A percentile compares a stretch with the other conserved stretches of the same genome.
These are phyloP conservation scores for Trichogramma dendrolimi DNA, from an alignment of 2,888 invertebrate species.

Conservation along the genomic window DNA sequence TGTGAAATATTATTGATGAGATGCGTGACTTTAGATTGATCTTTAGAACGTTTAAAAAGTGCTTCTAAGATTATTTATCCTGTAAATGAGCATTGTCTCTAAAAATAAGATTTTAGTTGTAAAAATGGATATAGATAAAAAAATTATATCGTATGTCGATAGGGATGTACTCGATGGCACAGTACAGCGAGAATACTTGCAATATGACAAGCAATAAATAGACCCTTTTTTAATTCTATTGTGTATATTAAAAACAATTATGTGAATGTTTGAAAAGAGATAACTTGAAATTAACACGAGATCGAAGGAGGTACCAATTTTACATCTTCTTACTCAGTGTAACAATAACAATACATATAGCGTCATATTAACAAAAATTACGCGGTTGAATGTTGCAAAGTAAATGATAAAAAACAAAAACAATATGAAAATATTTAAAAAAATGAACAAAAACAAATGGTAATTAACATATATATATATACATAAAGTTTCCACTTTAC, in stretches of 20 bases:
- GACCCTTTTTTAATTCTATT: constrained; percentile 48
- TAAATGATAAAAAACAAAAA: constrained; percentile 32
- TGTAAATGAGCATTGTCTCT: too few species aligned
- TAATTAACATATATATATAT: constrained; percentile 48
- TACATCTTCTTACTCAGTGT: constrained; percentile 53
- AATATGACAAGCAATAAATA: constrained; percentile 53
- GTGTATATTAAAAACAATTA: constrained; percentile 48
- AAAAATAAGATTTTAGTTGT: constrained; percentile 10
- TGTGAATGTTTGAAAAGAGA: constrained; percentile 49
- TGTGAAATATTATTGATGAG: background rate
- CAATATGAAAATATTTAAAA: constrained; percentile 34
- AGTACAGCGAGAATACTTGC: constrained; percentile 48
- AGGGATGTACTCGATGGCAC: constrained; percentile 36
- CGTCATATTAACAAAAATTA: constrained; percentile 49
- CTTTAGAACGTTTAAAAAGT: too few species aligned
- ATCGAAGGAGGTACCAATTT: constrained; percentile 48
- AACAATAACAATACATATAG: constrained; percentile 50
- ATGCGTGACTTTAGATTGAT: too few species aligned
- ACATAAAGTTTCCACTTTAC: constrained; percentile 52
- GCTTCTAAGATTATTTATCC: too few species aligned
- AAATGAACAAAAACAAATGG: constrained; percentile 35
- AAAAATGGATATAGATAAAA: background rate
- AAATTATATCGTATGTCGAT: constrained; percentile 17
- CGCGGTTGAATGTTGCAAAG: constrained; percentile 46
- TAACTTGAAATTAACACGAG: constrained; percentile 48